Evolutionary conservation across 2,888 invertebrate genomes (phyloP).

Genomic region (Epirrhoe alternata): DNA sequence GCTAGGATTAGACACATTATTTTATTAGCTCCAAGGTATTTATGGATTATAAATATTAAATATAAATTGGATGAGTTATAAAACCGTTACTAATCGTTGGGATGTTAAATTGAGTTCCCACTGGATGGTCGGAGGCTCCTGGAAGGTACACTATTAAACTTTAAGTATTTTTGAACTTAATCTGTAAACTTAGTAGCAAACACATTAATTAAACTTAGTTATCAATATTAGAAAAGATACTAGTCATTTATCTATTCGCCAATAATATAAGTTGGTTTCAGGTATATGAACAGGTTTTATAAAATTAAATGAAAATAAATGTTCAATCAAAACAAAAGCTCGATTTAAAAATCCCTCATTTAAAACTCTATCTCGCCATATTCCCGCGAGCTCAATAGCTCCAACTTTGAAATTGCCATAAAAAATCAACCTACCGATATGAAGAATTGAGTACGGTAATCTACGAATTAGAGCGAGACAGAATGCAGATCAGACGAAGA

Average conservation of each 20-base stretch:
- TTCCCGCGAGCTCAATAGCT: conserved; percentile 51
- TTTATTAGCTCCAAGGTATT: conserved; percentile 45
- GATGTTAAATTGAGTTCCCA: conserved; percentile 37
- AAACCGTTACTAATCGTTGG: conserved; percentile 51
- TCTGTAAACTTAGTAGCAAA: no score
- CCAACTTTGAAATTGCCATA: conserved; percentile 69
- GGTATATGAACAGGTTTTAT: background rate
- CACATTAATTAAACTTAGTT: no score
- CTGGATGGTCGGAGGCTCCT: conserved; percentile 14
- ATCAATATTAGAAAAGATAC: no score
- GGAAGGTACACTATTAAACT: background rate
- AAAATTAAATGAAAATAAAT: background rate
- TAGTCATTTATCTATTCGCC: no score
- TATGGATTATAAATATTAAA: conserved; percentile 54
- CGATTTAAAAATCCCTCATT: conserved; percentile 39
- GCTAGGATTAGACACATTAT: conserved; percentile 24
- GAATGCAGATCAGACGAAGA: conserved; percentile 49
- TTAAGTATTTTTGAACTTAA: background rate
- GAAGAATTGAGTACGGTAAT: conserved; percentile 74
- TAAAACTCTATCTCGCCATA: conserved; percentile 58
- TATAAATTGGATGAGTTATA: conserved; percentile 49
- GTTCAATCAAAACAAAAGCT: conserved; percentile 11
- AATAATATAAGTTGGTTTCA: no score
- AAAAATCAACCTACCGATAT: conserved; percentile 73
- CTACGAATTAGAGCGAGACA: conserved; percentile 64